phyloP scores from a whole-genome alignment of 1,140 invertebrate species.

The Camponotus floridanus region DNA sequence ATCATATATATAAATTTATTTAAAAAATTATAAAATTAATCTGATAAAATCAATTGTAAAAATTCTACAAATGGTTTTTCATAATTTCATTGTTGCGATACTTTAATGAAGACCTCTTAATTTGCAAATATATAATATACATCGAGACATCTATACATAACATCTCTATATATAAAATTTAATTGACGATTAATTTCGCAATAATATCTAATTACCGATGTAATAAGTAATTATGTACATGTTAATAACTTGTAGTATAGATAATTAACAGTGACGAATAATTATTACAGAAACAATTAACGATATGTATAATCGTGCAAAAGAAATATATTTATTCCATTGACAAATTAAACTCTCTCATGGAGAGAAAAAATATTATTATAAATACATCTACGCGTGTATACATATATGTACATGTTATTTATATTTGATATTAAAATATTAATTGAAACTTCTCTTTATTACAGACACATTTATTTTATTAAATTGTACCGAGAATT shows the following conservation, averaged over 20 bases:
- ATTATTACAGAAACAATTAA: slow-evolving; percentile 47
- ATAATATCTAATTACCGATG: slow-evolving; percentile 48
- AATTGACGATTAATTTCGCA: slow-evolving; percentile 57
- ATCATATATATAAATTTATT: not conserved
- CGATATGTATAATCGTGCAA: not conserved
- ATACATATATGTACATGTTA: not conserved
- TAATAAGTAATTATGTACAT: slow-evolving; percentile 50
- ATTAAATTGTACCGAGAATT: not conserved
- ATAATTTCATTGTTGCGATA: not conserved
- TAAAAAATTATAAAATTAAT: not conserved
- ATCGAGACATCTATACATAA: not conserved
- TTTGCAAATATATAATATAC: slow-evolving; percentile 17
- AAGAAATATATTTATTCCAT: slow-evolving; percentile 12
- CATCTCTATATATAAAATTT: slow-evolving; percentile 46
- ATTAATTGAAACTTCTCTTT: not conserved
- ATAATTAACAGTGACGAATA: slow-evolving; percentile 49
- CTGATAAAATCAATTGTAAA: slow-evolving; percentile 7
- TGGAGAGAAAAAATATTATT: not conserved
- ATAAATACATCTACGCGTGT: too few species aligned
- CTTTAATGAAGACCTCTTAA: not conserved
- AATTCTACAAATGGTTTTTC: too few species aligned
- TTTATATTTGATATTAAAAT: slow-evolving; percentile 25
- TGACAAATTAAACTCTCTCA: slow-evolving; percentile 11
- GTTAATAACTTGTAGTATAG: slow-evolving; percentile 33
- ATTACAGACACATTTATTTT: not conserved